Evolutionary conservation across 2,113 vertebrate species (phyloP), one percentile per base, ranked within the genome.

Genomic region (Campylomormyrus numenius): DNA sequence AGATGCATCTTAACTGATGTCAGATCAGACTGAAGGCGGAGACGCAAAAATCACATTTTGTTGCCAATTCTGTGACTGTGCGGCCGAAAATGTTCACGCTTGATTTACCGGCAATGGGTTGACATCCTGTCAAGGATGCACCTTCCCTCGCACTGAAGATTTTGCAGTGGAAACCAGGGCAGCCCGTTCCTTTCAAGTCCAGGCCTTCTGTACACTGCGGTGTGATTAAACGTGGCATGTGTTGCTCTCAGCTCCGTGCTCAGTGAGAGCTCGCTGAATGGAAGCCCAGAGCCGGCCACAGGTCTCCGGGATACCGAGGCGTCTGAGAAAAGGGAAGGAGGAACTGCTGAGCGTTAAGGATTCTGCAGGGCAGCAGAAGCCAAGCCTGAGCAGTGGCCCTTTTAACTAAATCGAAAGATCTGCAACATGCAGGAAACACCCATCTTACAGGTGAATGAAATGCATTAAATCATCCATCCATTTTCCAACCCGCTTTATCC

Each of bases 351-450:
- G 10, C 1, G 80, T 48, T 85, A 83, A 56, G 35, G 48, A 58
- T 6, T 39, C 24, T 17, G 21, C 13, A 70, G 87, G 80, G 50
- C 56, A 80, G 84, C 88, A 49, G 89, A 48, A 90, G 46, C 10
- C 90, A 91, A 92, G 83, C 88, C 87, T 52, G 39, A 66, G 87
- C 70, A 56, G 52, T 6, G 13, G 56, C 83, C 56, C 48, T 87
- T 56, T 87, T 56, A 56, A 42, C 17, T 56, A 87, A 35, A 77
- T 17, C 15, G 1, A 7, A 39, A 39, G 24, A 31, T 3, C 49
- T 21, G 15, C 1, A 39, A 15, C 3, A 53, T 39, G 85, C 49
- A 35, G 11, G 15, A 87, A 56, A 87, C 11, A 27, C 1, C 85
- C 49, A 11, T 27, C 86, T 87, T 56, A 42, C 35, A 42, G 74